These are phyloP conservation scores for Melanotaenia duboulayi DNA, from an alignment of 2,113 vertebrate species.

Conservation along the genomic window DNA sequence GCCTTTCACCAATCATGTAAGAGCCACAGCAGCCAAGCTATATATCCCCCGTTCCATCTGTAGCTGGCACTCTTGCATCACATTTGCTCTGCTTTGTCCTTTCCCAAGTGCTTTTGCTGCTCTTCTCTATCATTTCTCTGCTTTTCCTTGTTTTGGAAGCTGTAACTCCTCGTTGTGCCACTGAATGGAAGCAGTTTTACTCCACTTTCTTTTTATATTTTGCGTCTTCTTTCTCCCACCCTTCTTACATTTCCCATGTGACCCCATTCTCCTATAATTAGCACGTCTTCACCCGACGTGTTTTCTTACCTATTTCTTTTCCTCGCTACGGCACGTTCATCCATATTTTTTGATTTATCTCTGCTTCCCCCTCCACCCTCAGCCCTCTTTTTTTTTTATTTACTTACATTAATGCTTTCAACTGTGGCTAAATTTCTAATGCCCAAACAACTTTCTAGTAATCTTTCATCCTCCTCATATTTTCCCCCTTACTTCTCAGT, in stretches of 20 bases:
- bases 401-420: background rate
- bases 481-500: slow-evolving; percentile 20
- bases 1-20: slow-evolving; percentile 50
- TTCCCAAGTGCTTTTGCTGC: slow-evolving; percentile 29
- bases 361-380: background rate
- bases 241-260: background rate
- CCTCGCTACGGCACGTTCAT: slow-evolving; percentile 14
- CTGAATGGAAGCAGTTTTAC: slow-evolving; percentile 4
- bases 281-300: background rate
- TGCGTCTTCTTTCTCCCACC: background rate
- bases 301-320: slow-evolving; percentile 21
- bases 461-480: slow-evolving; percentile 3
- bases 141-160: slow-evolving; percentile 2
- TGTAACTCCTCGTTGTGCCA: background rate
- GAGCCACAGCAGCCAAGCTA: slow-evolving; percentile 51
- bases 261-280: slow-evolving; percentile 6
- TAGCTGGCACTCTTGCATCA: slow-evolving; percentile 81
- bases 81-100: slow-evolving; percentile 68
- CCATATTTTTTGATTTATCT: background rate
- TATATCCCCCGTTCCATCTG: slow-evolving; percentile 77
- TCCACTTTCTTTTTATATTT: background rate
- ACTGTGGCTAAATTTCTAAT: slow-evolving; percentile 3
- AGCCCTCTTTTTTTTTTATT: too few species aligned
- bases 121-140: slow-evolving; percentile 16
- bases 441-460: slow-evolving; percentile 19